Base-by-base conservation (phyloP, 2,113 vertebrate species). In the Charina bottae region DNA sequence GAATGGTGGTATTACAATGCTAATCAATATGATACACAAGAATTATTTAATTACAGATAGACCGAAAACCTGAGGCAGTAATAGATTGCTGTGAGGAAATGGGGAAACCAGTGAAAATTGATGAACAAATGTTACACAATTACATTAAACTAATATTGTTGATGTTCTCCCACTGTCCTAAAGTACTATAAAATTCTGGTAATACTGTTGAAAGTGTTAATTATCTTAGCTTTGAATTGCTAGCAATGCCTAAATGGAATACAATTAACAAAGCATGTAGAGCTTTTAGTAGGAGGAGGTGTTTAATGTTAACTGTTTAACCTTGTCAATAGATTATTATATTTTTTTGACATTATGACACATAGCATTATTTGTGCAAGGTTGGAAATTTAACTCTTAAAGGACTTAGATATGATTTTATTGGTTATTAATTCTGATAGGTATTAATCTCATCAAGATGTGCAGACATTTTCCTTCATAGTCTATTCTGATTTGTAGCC, bases 381-480 rank as follows among this genome's bases (percentile, higher is more conserved):
- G 96, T 97, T 98, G 96, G 93, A 96, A 97, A 95, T 98, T 96
- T 98, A 98, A 98, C 97, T 98, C 97, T 98, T 97, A 93, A 93
- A 96, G 96, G 96, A 97, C 96, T 95, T 93, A 97, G 97, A 96
- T 97, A 98, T 96, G 96, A 97, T 97, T 97, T 98, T 98, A 97
- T 97, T 97, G 97, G 97, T 97, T 98, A 98, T 98, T 97, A 97
- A 98, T 97, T 97, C 97, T 97, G 96, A 93, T 96, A 97, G 96
- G 97, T 98, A 97, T 96, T 99, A 99, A 99, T 99, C 98, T 99
- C 98, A 98, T 98, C 98, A 97, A 98, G 98, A 98, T 98, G 98
- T 97, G 95, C 97, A 97, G 97, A 97, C 98, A 94, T 98, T 98
- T 98, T 97, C 97, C 97, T 98, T 98, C 97, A 97, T 97, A 96